phyloP scores from a whole-genome alignment of 64 coral and sea anemone genomes.

The Montipora cactus region DNA sequence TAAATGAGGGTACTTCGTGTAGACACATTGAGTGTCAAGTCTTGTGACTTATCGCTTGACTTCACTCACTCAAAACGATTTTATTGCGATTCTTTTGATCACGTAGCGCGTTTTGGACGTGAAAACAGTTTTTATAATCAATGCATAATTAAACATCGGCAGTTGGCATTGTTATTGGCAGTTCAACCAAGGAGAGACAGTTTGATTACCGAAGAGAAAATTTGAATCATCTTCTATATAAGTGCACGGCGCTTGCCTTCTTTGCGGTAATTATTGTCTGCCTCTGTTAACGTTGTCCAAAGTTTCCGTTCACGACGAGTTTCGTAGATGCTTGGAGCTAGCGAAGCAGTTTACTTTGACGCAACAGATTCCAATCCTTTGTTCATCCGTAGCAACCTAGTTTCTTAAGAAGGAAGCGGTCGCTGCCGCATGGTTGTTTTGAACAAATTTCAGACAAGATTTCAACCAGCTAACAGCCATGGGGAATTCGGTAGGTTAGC shows the following conservation, averaged over 20 bases:
- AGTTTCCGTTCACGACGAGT: too few relatives aligned
- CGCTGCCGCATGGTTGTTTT: background rate
- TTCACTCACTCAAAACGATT: background rate
- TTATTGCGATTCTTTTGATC: background rate
- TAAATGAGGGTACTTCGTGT: too few relatives aligned
- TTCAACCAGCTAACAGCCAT: background rate
- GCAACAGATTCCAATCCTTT: too few relatives aligned
- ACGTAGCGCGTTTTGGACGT: conserved; percentile 40
- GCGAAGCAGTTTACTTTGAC: too few relatives aligned
- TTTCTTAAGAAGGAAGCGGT: too few relatives aligned
- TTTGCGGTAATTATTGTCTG: too few relatives aligned
- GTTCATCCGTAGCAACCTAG: too few relatives aligned
- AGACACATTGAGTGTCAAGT: background rate
- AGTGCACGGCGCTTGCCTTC: too few relatives aligned
- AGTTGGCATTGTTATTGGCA: conserved; percentile 3
- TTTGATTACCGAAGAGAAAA: background rate
- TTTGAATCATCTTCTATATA: background rate
- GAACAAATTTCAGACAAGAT: background rate
- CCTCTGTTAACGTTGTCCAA: too few relatives aligned
- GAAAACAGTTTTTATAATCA: background rate
- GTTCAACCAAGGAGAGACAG: background rate
- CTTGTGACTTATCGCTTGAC: conserved; percentile 11
- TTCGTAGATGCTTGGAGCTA: too few relatives aligned
- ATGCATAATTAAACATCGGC: too few relatives aligned
- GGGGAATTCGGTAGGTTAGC: conserved; percentile 10